Evolutionary conservation across 2,113 vertebrate species (phyloP), one percentile per base, ranked within the genome.

Genomic region (Dipodomys stephensi): DNA sequence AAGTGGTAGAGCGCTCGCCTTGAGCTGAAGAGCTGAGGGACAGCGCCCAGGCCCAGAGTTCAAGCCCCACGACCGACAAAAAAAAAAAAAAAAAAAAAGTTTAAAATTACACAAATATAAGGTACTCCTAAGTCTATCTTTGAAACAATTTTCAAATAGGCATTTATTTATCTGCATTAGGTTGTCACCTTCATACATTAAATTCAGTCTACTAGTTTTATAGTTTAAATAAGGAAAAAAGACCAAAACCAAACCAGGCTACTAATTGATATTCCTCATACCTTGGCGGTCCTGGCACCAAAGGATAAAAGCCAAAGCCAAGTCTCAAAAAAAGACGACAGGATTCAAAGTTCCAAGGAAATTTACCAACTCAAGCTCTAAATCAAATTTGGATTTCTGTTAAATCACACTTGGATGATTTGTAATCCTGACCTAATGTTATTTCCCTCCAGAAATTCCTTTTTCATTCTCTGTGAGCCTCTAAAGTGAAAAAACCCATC

Each of bases 311-410:
- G 69, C 53, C 90, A 97, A 90, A 96, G 74, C 53, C 90, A 97
- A 90, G 73, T 67, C 90, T 87, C 35, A 74, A 83, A 85, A 35
- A 85, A 86, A 79, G n/a, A 83, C 19, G 64, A 92, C 8, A 88
- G 67, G 11, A 87, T 71, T 91, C 53, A 91, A 93, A 93, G 53
- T 78, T 87, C 25, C 64, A 57, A 69, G 78, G 89, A 84, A 94
- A 93, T 78, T 92, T 57, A 96, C 76, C 83, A 87, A 83, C 57
- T 6, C 12, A 94, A n/a, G 35, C n/a, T 72, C 72, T 39, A 32
- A 84, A 84, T 91, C 95, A 95, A 89, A 95, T 90, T 89, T 90
- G 90, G 87, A 93, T 57, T 80, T 94, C 71, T 77, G 44, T 49
- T 90, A 53, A 92, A 68, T n/a, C 73, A 94, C 46, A 84, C 18